Conservation (phyloP, 2,888 invertebrate species). For the Pedicia rivosa region DNA sequence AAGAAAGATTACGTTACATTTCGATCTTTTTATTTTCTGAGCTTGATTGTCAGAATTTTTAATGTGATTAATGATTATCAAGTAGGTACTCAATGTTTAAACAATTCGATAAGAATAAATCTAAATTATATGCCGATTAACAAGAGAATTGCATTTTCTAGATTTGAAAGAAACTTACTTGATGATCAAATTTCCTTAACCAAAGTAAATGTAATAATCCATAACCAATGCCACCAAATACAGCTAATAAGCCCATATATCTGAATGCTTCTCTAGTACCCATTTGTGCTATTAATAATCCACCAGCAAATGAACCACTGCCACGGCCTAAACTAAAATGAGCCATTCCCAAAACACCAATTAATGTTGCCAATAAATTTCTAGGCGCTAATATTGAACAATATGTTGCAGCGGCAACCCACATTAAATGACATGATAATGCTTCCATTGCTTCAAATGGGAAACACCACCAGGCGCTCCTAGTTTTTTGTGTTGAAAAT, state of each 20-base stretch:
- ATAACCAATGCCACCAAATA: slow-evolving; percentile 52
- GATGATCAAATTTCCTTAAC: slow-evolving; percentile 43
- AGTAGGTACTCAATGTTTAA: too few species aligned
- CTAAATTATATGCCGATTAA: too few species aligned
- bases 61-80: too few species aligned
- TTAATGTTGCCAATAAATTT: slow-evolving; percentile 66
- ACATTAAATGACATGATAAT: slow-evolving; percentile 73
- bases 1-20: too few species aligned
- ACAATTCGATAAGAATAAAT: too few species aligned
- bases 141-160: too few species aligned
- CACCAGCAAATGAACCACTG: slow-evolving; percentile 67
- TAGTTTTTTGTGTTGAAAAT: slow-evolving; percentile 22
- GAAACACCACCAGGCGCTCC: slow-evolving; percentile 79
- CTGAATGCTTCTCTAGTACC: slow-evolving; percentile 65
- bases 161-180: too few species aligned
- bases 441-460: slow-evolving; percentile 80
- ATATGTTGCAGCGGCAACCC: slow-evolving; percentile 81
- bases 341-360: slow-evolving; percentile 75
- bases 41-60: too few species aligned
- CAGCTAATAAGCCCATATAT: slow-evolving; percentile 60
- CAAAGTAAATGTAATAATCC: slow-evolving; percentile 54
- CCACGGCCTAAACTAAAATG: slow-evolving; percentile 78
- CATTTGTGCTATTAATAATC: slow-evolving; percentile 54
- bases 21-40: too few species aligned
- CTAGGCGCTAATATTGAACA: slow-evolving; percentile 72